Evolutionary conservation across 2,888 invertebrate species (phyloP).

Genomic region (Plebejus melissa): DNA sequence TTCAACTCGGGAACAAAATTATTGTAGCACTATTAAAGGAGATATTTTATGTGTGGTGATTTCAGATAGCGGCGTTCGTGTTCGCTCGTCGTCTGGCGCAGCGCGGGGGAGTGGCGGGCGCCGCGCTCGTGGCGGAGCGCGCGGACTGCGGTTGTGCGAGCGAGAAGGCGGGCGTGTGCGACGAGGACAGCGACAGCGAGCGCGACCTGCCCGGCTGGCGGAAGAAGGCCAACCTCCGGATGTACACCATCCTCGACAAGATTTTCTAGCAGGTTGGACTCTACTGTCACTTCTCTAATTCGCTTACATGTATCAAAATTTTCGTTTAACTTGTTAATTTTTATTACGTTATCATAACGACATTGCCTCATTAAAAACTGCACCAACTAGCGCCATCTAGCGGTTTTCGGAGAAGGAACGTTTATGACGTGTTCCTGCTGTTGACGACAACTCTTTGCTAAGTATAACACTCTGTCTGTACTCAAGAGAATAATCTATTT

Average conservation of each 20-base stretch:
- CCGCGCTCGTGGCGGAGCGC: constrained; percentile 34
- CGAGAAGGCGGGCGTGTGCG: constrained; percentile 35
- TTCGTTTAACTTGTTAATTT: background rate
- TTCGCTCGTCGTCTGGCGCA: constrained; percentile 57
- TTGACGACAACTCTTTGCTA: no score
- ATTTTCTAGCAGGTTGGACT: constrained; percentile 73
- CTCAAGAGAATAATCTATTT: background rate
- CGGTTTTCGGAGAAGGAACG: background rate
- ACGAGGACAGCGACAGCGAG: constrained; percentile 40
- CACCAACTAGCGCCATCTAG: background rate
- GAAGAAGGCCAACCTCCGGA: constrained; percentile 68
- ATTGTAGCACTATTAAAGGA: no score
- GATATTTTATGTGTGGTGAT: constrained; percentile 11
- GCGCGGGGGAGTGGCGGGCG: constrained; percentile 36
- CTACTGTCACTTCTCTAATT: no score
- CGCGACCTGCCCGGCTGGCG: constrained; percentile 60
- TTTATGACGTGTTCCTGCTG: no score
- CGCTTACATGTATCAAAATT: background rate
- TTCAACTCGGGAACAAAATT: no score
- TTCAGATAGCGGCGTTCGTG: constrained; percentile 60
- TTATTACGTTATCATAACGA: background rate
- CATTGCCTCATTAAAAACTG: background rate
- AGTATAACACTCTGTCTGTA: background rate
- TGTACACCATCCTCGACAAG: constrained; percentile 74
- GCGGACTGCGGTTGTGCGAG: constrained; percentile 36